Evolutionary conservation across 1,140 invertebrate genomes (phyloP).

Genomic region (Melitaea cinxia): DNA sequence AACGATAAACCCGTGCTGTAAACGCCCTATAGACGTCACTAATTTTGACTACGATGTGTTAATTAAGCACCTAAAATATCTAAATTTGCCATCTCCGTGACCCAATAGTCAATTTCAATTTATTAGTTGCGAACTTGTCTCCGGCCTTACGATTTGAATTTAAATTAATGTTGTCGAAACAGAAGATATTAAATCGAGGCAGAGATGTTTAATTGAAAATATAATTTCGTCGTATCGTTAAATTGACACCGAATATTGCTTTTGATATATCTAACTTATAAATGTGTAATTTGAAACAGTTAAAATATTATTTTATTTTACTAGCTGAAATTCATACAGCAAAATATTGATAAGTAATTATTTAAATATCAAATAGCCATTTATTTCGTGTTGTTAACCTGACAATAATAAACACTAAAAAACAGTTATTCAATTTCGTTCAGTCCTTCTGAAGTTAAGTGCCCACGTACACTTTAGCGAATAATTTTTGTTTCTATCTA

Average conservation of each 20-base stretch:
- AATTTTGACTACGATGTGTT: conserved; percentile 26
- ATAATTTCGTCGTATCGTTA: conserved; percentile 4
- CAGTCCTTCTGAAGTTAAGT: too few relatives aligned
- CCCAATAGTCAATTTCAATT: conserved; percentile 38
- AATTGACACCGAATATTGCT: conserved; percentile 3
- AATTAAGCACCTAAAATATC: conserved; percentile 38
- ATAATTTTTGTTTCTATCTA: too few relatives aligned
- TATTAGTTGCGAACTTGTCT: conserved; percentile 34
- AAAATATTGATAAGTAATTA: too few relatives aligned
- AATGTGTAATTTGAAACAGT: neutral
- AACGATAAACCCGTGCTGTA: neutral
- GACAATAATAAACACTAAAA: too few relatives aligned
- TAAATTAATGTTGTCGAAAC: conserved; percentile 33
- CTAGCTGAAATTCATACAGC: too few relatives aligned
- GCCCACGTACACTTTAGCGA: too few relatives aligned
- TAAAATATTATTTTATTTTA: neutral
- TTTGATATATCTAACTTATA: neutral
- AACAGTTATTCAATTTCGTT: too few relatives aligned
- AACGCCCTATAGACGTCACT: neutral
- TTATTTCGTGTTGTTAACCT: too few relatives aligned
- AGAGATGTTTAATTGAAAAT: conserved; percentile 10
- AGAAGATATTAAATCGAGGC: conserved; percentile 5
- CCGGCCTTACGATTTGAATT: conserved; percentile 32
- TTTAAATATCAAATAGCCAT: too few relatives aligned
- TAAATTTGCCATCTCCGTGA: conserved; percentile 28